Base-by-base conservation (phyloP, 2,797 vertebrate species). In the Argentina silus region DNA sequence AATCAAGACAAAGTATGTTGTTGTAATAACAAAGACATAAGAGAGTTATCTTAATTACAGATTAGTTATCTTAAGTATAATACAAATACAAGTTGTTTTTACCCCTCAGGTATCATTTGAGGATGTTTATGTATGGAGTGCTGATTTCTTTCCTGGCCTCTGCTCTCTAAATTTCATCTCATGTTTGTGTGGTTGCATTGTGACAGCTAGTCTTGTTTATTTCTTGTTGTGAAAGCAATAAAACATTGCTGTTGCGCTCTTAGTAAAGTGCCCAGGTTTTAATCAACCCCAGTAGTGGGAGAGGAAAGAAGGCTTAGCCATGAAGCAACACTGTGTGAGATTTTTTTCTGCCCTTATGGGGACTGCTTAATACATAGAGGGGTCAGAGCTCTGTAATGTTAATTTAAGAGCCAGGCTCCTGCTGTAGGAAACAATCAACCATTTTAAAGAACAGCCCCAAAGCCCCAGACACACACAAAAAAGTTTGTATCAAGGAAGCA, bases 381-480 rank as follows among this genome's bases (percentile, higher is more conserved):
- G 90, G 90, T 93, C 93, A 92, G 87, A 90, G 88, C 92, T 95
- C 93, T 94, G 90, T 91, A 93, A 95, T 95, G 93, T 91, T 94
- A 93, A 95, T 96, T 93, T 92, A 88, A 90, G 90, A 90, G 87
- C 73, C 71, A 66, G 67, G 47, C 69, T 80, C 66, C 72, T 60
- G 77, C 89, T 91, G 86, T 85, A 92, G 91, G 91, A 93, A 92
- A 91, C 87, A 91, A 94, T 93, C 86, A 88, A 91, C 95, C 88
- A 91, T 92, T 91, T 92, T 90, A 90, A 90, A 92, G 86, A 91
- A 87, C 88, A 89, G 79, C 85, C 72, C 86, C 88, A 80, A 87
- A 90, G 83, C 91, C 83, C 89, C 84, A 85, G 87, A 84, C 86
- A 88, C 91, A 86, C 67, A 19, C 9, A 69, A 36, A 19, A 90